A percentile compares a stretch with the other conserved stretches of the same genome.
Conservation (phyloP, 2,797 vertebrate genomes). For the Anas bahamensis region DNA sequence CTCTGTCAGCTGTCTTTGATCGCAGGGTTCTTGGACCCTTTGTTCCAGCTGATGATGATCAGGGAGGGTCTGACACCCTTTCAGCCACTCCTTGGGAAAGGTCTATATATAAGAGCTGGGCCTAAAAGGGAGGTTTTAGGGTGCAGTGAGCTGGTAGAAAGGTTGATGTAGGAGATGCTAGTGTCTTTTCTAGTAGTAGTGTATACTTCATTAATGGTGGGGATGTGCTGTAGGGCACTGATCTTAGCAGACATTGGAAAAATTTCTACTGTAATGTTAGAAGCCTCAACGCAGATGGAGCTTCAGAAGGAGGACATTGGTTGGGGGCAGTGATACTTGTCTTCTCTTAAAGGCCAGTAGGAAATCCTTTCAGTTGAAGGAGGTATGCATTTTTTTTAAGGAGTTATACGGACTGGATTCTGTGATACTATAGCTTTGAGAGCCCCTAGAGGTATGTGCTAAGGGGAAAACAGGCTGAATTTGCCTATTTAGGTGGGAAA, state of each 20-base stretch:
- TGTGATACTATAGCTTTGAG: not conserved
- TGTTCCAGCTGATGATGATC: not conserved
- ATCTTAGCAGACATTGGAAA: not conserved
- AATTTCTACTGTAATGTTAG: fast-evolving
- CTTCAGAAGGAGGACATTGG: not conserved
- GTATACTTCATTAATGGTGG: fast-evolving
- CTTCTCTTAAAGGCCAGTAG: not conserved
- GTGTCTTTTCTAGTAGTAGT: fast-evolving
- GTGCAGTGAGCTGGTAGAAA: fast-evolving
- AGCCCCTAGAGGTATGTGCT: not conserved
- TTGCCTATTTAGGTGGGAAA: not conserved
- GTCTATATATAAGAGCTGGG: not conserved
- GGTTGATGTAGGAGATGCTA: not conserved
- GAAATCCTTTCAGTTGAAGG: not conserved
- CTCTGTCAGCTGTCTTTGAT: not conserved
- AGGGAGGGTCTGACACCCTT: not conserved
- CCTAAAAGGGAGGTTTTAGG: fast-evolving
- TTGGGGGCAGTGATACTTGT: not conserved
- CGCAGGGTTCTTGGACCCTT: not conserved
- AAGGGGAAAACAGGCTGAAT: not conserved
- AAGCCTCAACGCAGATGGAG: not conserved
- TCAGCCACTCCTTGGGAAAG: not conserved
- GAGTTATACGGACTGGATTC: not conserved
- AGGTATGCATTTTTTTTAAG: not conserved
- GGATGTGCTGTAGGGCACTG: not conserved